Conservation (phyloP, 2,888 invertebrate species). For the Drosophila yooni region DNA sequence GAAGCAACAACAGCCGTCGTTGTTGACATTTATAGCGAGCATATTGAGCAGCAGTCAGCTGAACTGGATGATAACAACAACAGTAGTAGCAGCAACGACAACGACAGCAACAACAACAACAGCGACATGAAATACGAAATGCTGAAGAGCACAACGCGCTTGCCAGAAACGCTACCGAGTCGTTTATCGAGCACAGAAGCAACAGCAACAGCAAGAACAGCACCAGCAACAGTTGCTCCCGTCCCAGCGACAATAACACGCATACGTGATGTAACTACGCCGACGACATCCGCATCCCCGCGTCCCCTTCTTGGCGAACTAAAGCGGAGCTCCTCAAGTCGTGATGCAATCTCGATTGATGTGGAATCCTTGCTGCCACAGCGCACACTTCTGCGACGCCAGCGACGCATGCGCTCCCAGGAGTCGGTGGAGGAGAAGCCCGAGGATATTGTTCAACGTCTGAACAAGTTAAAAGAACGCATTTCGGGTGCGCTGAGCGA, state of each 20-base stretch:
- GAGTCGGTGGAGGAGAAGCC: constrained; percentile 72
- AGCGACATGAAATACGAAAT: constrained; percentile 78
- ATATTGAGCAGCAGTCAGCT: constrained; percentile 56
- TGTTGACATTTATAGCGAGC: constrained; percentile 61
- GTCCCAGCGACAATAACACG: constrained; percentile 43
- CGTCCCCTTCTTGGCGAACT: constrained; percentile 59
- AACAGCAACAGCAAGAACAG: constrained; percentile 7
- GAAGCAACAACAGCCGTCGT: constrained; percentile 52
- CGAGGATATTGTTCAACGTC: constrained; percentile 80
- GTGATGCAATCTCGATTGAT: constrained; percentile 58
- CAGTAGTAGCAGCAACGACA: constrained; percentile 21
- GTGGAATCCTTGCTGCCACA: constrained; percentile 68
- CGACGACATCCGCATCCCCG: constrained; percentile 17
- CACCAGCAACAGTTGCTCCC: constrained; percentile 15
- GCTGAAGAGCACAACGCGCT: constrained; percentile 55
- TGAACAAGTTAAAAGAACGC: constrained; percentile 83
- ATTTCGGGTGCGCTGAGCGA: constrained; percentile 83
- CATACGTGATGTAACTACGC: constrained; percentile 47
- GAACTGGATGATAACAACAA: constrained; percentile 59
- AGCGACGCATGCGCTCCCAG: constrained; percentile 76
- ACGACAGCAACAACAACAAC: constrained; percentile 22
- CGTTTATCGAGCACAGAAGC: constrained; percentile 27
- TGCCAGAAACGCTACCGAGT: constrained; percentile 39
- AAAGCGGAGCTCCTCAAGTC: constrained; percentile 54
- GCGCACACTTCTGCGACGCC: constrained; percentile 76